Base-by-base conservation (phyloP, 2,888 invertebrate genomes). In the Girardia tigrina region DNA sequence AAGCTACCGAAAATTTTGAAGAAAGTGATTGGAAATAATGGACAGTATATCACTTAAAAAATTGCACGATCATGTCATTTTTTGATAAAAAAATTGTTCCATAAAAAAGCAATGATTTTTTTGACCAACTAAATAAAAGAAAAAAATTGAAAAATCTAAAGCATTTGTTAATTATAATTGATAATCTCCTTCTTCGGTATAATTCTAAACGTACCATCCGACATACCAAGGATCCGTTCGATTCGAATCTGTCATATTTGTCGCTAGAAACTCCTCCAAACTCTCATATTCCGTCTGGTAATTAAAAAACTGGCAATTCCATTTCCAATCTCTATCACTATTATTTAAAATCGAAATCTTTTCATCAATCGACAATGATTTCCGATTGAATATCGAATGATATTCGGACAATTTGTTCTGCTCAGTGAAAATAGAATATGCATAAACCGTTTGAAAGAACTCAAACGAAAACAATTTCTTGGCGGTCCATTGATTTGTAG, bases 281-380 rank as follows among this genome's bases (percentile, higher is more conserved):
- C 88, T 89, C 29, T 85, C 86, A 80, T 94, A 90, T 36, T 91
- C 90, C 0, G 93, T 93, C 84, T 90, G 81, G 84, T 95, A 95
- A 0, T 94, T 91, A 82, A 95, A 91, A 85, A 93, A 95, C 83
- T 94, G 94, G 80, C 94, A 95, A 79, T 16, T 78, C 56, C 80
- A 79, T 12, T 77, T 77, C 74, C 79, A 80, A 75, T 83, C 81
- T 74, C 83, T 75, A 26, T 79, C 74, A 75, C 78, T 78, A 56
- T 56, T 23, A 56, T 56, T 6, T n/a, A 56, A 56, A 56, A n/a
- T n/a, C n/a, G 4, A 8, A 56, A 56, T 8, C 23, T 56, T 56
- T 4, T 4, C 56, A n/a, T 56, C 56, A 6, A 16, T 6, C 4
- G n/a, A 8, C n/a, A 56, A n/a, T 2, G 4, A 12, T 8, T 56